phyloP scores from a whole-genome alignment of 2,888 invertebrate genomes.

The Andrena trimmerana region DNA sequence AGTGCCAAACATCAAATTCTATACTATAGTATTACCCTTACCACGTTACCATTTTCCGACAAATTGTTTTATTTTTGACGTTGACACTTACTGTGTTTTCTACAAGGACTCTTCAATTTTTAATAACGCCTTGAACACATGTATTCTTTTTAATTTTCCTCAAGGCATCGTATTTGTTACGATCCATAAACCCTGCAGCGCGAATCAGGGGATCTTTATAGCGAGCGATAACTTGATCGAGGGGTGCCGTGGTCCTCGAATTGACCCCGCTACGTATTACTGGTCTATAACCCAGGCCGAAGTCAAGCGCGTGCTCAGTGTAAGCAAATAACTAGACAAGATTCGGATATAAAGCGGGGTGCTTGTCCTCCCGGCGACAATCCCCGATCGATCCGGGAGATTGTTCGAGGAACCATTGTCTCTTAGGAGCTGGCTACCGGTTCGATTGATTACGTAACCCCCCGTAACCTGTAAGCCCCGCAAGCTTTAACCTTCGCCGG shows the following conservation, averaged over 20 bases:
- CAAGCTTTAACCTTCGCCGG: constrained; percentile 56
- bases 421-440: constrained; percentile 41
- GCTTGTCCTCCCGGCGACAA: constrained; percentile 14
- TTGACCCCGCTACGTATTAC: constrained; percentile 34
- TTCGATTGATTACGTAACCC: constrained; percentile 70
- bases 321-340: constrained; percentile 62
- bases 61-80: no score
- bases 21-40: no score
- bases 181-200: neutral
- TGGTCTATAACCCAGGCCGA: constrained; percentile 40
- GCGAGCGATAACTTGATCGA: constrained; percentile 36
- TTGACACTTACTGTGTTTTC: no score
- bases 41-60: no score
- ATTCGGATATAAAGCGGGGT: constrained; percentile 58
- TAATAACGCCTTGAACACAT: no score
- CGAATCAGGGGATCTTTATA: neutral
- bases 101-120: no score
- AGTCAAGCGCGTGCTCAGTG: constrained; percentile 51
- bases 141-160: neutral
- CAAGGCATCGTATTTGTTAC: constrained; percentile 21
- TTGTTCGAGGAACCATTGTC: constrained; percentile 57
- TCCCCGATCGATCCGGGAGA: constrained; percentile 50
- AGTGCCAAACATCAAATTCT: no score
- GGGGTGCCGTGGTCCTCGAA: neutral
- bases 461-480: constrained; percentile 61